Evolutionary conservation across 2,797 vertebrate species (phyloP), one percentile per base, ranked within the genome.

Genomic region (Okamejei kenojei): DNA sequence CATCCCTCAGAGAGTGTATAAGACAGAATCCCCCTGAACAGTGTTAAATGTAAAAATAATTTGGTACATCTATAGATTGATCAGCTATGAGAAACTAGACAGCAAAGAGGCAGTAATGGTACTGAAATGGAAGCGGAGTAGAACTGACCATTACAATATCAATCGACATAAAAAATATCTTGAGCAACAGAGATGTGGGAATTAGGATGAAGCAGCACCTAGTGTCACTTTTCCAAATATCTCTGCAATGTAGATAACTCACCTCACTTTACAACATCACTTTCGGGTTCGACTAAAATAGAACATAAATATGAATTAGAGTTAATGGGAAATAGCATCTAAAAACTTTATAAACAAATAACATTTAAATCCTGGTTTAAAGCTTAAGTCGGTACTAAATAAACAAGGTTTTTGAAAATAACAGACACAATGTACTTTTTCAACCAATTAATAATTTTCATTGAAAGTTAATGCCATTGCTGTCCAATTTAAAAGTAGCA

Each of bases 271-370:
- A 88, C 2, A 19, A 19, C 5, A n/a, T 88, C 84, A 88, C n/a
- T 88, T 88, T 15, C 35, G 32, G 84, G 17, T 10, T 8, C 17
- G 2, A 21, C 84, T 88, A 35, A 88, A 88, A 88, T 88, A 7
- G 32, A 68, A 88, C n/a, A 35, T n/a, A 88, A 32, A 88, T 88
- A 88, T 65, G 7, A 68, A 68, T 88, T 88, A 35, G 84, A 88
- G 17, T 88, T 61, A 68, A 88, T n/a, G 32, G 61, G 29, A 88
- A 65, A 35, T 65, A 65, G 61, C 65, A 63, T 17, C 63, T 35
- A 21, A 9, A 65, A 88, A 88, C 2, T 68, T 35, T n/a, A 68
- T 15, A 35, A 23, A 88, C n/a, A 68, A 58, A 26, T 23, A 68
- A 35, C 15, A 63, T 23, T 63, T 68, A n/a, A 29, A n/a, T 63